Percentiles rank a stretch among this genome's conserved stretches.
These are phyloP conservation scores for Pygmarrhopalites habei DNA, from an alignment of 1,140 invertebrate species.

Conservation along the genomic window DNA sequence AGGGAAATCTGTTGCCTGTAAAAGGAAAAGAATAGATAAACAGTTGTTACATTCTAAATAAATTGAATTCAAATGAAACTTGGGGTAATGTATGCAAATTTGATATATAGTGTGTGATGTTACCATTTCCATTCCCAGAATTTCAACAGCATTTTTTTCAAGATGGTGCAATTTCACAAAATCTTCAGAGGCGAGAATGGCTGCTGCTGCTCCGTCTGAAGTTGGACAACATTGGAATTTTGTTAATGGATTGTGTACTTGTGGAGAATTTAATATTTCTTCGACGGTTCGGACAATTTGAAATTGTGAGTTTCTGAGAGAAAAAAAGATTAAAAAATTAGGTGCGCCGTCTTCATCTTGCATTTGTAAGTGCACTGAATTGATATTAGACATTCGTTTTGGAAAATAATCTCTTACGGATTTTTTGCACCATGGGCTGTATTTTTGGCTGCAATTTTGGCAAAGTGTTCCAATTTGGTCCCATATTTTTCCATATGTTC, in stretches of 20 bases:
- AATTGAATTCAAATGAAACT: neutral
- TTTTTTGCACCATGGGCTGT: conserved; percentile 95
- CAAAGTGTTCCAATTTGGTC: conserved; percentile 84
- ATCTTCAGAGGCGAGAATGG: conserved; percentile 79
- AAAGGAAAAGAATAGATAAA: no score
- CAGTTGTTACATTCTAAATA: neutral
- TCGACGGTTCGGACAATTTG: conserved; percentile 80
- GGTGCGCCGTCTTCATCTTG: no score
- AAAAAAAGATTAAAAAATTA: neutral
- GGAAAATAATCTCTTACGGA: conserved; percentile 59
- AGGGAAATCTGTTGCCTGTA: conserved; percentile 78
- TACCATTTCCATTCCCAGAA: conserved; percentile 94
- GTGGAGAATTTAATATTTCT: conserved; percentile 76
- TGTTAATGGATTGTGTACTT: conserved; percentile 80
- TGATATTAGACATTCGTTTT: neutral
- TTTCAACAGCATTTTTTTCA: conserved; percentile 82
- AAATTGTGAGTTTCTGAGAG: conserved; percentile 74
- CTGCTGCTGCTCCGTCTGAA: conserved; percentile 90
- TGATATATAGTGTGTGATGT: no score
- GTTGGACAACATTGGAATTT: conserved; percentile 96
- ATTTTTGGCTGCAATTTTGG: conserved; percentile 96
- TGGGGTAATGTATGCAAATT: neutral
- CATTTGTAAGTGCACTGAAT: no score
- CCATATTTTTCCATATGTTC: conserved; percentile 98
- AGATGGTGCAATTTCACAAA: conserved; percentile 78